Conservation (phyloP, 2,113 vertebrate genomes). For the Sinocyclocheilus grahami region DNA sequence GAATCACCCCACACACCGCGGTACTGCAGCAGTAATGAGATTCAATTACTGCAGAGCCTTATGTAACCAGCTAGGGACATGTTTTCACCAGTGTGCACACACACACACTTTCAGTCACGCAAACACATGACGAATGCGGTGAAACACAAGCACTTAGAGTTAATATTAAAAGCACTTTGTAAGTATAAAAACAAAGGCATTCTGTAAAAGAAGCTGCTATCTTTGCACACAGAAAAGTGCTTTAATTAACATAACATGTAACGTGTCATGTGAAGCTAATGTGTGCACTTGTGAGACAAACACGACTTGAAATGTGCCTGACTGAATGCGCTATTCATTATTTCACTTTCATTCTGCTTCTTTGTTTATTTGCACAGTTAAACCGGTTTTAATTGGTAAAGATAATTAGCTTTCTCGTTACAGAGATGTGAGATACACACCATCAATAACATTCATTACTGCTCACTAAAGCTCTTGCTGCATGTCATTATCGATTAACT, state of each 20-base stretch:
- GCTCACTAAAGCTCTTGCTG: background rate
- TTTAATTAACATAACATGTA: background rate
- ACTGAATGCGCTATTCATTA: background rate
- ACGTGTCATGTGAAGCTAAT: background rate
- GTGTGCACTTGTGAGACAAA: background rate
- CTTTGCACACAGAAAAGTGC: background rate
- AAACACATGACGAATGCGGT: background rate
- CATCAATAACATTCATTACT: conserved; percentile 11
- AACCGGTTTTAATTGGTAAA: conserved; percentile 41
- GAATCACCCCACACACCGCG: conserved; percentile 32
- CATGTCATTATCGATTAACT: conserved; percentile 1
- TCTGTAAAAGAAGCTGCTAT: background rate
- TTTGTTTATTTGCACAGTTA: conserved; percentile 42
- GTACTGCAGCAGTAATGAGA: conserved; percentile 57
- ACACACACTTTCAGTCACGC: background rate
- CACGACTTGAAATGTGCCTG: background rate
- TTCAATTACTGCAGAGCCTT: conserved; percentile 61
- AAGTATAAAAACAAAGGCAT: background rate
- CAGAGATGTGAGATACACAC: conserved; percentile 28
- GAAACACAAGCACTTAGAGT: background rate
- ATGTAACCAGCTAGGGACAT: conserved; percentile 51
- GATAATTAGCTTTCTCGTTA: conserved; percentile 39
- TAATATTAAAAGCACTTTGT: no score
- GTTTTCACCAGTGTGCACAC: background rate
- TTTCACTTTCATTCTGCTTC: conserved; percentile 7